These are phyloP conservation scores for Sturmia bella DNA, from an alignment of 2,888 invertebrate genomes.

Conservation along the genomic window DNA sequence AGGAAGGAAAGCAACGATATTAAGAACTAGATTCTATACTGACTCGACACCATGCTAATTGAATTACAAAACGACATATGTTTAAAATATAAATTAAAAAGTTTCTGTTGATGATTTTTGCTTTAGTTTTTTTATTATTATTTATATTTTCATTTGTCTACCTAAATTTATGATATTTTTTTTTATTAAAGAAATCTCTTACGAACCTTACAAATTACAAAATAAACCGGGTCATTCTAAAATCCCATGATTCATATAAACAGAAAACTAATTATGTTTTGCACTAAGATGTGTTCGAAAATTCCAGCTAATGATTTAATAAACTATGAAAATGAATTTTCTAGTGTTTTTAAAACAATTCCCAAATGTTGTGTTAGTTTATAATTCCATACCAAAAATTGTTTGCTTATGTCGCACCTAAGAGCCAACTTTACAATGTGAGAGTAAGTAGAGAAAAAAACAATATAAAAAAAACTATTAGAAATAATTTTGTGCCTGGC, in stretches of 20 bases:
- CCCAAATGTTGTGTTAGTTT: constrained; percentile 39
- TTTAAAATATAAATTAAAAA: too few relatives aligned
- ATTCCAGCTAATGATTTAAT: not conserved
- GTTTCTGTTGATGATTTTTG: too few relatives aligned
- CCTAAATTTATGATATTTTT: not conserved
- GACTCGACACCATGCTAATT: too few relatives aligned
- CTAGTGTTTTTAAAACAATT: constrained; percentile 36
- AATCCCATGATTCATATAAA: constrained; percentile 35
- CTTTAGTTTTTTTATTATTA: too few relatives aligned
- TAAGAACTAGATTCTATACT: too few relatives aligned
- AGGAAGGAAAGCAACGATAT: too few relatives aligned
- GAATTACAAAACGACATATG: too few relatives aligned
- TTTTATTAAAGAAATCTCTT: constrained; percentile 6
- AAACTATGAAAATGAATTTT: not conserved
- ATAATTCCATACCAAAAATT: constrained; percentile 28
- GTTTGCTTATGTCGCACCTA: constrained; percentile 47
- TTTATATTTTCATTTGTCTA: too few relatives aligned
- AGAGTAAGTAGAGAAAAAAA: constrained; percentile 7
- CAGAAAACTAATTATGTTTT: constrained; percentile 37
- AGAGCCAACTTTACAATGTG: constrained; percentile 38
- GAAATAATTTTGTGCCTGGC: not conserved
- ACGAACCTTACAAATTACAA: constrained; percentile 18
- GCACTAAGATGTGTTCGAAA: not conserved
- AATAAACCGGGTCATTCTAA: constrained; percentile 8
- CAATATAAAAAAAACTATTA: constrained; percentile 10